Evolutionary conservation across 2,888 invertebrate genomes (phyloP).

Genomic region (Apotomis capreana): DNA sequence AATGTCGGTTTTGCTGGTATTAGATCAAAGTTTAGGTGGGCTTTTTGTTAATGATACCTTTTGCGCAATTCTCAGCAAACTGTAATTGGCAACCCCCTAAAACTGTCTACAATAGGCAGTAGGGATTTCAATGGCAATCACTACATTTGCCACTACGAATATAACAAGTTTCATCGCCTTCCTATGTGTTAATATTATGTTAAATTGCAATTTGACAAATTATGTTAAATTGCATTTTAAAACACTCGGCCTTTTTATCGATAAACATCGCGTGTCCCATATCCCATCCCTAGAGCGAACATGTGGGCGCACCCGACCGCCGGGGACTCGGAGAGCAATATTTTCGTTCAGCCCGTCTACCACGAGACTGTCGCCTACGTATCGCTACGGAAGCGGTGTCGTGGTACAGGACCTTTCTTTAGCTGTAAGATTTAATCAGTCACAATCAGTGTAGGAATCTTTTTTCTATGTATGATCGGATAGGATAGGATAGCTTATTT

Average conservation of each 20-base stretch:
- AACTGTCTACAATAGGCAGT: no score
- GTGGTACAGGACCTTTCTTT: conserved; percentile 41
- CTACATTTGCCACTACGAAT: no score
- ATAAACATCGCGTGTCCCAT: not conserved
- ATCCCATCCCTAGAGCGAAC: conserved; percentile 63
- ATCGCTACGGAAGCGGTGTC: conserved; percentile 45
- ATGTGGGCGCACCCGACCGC: conserved; percentile 79
- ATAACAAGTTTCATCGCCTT: no score
- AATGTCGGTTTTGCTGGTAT: no score
- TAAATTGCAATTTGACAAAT: no score
- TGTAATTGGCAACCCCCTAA: no score
- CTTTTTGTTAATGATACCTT: no score
- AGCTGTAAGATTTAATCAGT: not conserved
- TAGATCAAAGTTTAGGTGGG: no score
- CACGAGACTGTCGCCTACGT: conserved; percentile 48
- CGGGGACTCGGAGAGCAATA: conserved; percentile 77
- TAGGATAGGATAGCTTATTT: not conserved
- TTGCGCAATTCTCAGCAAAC: no score
- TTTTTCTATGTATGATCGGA: not conserved
- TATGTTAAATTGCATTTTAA: no score
- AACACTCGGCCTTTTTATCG: conserved; percentile 15
- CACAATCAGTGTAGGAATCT: not conserved
- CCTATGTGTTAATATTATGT: no score
- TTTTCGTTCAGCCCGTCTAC: conserved; percentile 78
- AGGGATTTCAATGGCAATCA: no score